Conservation (phyloP, 2,888 invertebrate species). For the Megastigmus dorsalis region DNA sequence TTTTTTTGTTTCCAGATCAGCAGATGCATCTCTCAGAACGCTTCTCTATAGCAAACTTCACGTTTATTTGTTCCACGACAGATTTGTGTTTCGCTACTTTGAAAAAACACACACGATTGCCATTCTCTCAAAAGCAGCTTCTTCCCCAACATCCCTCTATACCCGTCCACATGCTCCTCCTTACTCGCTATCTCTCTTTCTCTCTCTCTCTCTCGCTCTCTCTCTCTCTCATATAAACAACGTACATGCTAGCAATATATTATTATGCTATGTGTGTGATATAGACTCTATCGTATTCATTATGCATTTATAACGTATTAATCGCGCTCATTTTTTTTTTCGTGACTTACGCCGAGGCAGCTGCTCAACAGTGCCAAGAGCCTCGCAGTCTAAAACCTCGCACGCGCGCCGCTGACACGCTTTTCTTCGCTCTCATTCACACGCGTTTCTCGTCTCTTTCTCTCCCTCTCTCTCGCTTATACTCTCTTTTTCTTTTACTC, state of each 20-base stretch:
- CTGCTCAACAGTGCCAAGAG: conserved; percentile 71
- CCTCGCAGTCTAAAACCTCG: conserved; percentile 51
- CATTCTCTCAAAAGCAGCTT: conserved; percentile 23
- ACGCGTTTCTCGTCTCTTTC: not conserved
- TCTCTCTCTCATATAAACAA: conserved; percentile 68
- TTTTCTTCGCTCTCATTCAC: conserved; percentile 46
- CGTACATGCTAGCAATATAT: conserved; percentile 74
- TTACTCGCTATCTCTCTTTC: conserved; percentile 24
- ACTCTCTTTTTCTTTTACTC: not conserved
- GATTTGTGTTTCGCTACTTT: conserved; percentile 35
- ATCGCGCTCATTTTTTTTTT: conserved; percentile 62
- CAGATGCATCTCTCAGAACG: conserved; percentile 38
- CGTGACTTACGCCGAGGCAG: conserved; percentile 58
- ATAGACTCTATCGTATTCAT: conserved; percentile 73
- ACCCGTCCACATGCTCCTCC: not conserved
- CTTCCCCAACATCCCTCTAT: too few relatives aligned
- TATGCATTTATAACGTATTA: conserved; percentile 69
- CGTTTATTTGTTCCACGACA: conserved; percentile 38
- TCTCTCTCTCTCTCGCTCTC: conserved; percentile 42
- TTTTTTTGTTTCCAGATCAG: conserved; percentile 38
- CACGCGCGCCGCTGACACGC: conserved; percentile 43
- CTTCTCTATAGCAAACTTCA: conserved; percentile 24
- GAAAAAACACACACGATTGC: conserved; percentile 36
- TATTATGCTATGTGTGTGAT: conserved; percentile 73
- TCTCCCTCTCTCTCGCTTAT: not conserved